Conservation (phyloP, 2,113 vertebrate species). For the Silurus glanis region DNA sequence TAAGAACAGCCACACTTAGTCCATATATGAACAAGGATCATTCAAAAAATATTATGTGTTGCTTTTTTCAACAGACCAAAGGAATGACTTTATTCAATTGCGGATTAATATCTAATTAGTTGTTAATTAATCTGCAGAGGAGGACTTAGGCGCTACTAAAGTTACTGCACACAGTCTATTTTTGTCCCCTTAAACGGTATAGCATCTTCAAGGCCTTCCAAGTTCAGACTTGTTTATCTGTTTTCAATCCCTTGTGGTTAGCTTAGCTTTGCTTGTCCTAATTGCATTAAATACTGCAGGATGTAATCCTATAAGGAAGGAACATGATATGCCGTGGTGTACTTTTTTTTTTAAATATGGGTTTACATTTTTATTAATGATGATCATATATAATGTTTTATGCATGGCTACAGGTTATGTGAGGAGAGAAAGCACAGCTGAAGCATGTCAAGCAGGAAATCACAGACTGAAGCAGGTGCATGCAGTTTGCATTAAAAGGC, state of each 20-base stretch:
- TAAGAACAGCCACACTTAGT: constrained; percentile 25
- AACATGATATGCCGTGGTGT: constrained; percentile 13
- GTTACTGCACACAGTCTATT: constrained; percentile 9
- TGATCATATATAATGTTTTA: neutral
- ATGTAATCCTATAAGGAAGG: constrained; percentile 32
- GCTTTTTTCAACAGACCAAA: constrained; percentile 30
- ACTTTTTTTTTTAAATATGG: neutral
- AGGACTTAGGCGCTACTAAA: constrained; percentile 28
- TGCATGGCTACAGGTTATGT: constrained; percentile 14
- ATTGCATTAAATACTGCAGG: constrained; percentile 29
- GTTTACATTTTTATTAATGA: neutral
- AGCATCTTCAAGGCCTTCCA: constrained; percentile 26
- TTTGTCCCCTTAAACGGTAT: constrained; percentile 22
- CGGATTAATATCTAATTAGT: constrained; percentile 41
- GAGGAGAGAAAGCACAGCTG: neutral
- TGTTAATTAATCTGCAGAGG: constrained; percentile 40
- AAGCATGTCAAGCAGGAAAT: constrained; percentile 14
- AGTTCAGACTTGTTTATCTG: constrained; percentile 33
- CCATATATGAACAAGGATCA: constrained; percentile 40
- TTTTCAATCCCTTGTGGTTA: constrained; percentile 32
- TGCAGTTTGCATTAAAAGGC: constrained; percentile 34
- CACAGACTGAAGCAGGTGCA: constrained; percentile 30
- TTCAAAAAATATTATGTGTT: constrained; percentile 36
- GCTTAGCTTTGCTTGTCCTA: neutral
- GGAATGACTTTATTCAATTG: constrained; percentile 38